phyloP scores from a whole-genome alignment of 2,113 vertebrate species.

The Podilymbus podiceps region DNA sequence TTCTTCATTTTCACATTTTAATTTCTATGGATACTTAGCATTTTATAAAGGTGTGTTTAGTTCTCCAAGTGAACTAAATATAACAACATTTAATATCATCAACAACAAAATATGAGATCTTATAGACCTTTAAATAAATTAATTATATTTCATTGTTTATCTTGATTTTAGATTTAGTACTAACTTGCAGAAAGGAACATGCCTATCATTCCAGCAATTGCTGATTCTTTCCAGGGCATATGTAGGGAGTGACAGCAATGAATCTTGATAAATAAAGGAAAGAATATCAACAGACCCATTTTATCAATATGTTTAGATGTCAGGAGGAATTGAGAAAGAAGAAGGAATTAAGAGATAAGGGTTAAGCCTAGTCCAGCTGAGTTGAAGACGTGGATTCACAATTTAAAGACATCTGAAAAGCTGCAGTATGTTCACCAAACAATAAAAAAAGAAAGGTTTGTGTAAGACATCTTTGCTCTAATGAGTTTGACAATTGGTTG shows the following conservation, averaged over 20 bases:
- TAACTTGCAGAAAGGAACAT: background rate
- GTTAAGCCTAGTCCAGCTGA: background rate
- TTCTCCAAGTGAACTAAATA: background rate
- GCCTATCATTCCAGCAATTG: background rate
- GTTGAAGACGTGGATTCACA: background rate
- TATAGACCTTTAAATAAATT: background rate
- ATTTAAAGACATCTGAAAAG: background rate
- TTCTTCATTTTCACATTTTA: background rate
- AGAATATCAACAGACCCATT: background rate
- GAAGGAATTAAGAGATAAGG: background rate
- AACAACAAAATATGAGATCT: background rate
- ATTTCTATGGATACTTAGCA: background rate
- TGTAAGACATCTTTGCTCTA: background rate
- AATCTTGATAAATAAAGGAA: background rate
- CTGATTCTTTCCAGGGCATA: background rate
- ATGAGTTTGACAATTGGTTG: background rate
- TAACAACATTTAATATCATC: background rate
- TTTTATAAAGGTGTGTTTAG: background rate
- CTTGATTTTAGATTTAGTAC: background rate
- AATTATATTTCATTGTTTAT: background rate
- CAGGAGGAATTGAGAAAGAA: background rate
- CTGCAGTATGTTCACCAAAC: background rate
- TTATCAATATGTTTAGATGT: background rate
- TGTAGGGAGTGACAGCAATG: background rate
- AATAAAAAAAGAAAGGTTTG: background rate